phyloP scores from a whole-genome alignment of 2,113 vertebrate species.

The Takifugu bimaculatus region DNA sequence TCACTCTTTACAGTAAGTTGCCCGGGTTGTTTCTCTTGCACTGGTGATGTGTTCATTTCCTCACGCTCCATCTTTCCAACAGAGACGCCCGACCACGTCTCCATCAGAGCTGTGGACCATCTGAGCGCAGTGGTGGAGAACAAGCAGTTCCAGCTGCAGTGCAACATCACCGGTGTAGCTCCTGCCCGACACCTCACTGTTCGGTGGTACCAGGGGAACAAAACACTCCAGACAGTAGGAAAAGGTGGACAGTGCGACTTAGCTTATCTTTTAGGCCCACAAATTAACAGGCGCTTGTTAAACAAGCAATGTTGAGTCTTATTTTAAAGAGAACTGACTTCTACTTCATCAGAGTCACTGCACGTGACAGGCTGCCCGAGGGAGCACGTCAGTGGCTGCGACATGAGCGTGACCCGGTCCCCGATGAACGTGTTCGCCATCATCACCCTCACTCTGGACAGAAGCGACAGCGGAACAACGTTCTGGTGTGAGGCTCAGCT shows the following conservation, averaged over 20 bases:
- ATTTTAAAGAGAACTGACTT: too few species aligned
- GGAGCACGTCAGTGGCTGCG: slow-evolving; percentile 6
- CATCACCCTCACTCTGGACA: slow-evolving; percentile 28
- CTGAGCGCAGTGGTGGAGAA: slow-evolving; percentile 34
- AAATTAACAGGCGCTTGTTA: too few species aligned
- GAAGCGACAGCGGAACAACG: slow-evolving; percentile 11
- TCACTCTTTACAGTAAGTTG: slow-evolving; percentile 71
- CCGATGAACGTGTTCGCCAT: slow-evolving; percentile 25
- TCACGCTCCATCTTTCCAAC: neutral
- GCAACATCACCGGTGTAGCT: slow-evolving; percentile 54
- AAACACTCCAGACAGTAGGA: neutral
- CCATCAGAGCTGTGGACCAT: slow-evolving; percentile 14
- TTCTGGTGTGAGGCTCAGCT: slow-evolving; percentile 66
- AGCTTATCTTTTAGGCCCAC: too few species aligned
- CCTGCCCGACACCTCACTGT: slow-evolving; percentile 56
- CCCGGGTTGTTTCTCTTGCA: neutral
- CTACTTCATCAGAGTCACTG: slow-evolving; percentile 13
- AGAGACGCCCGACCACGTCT: slow-evolving; percentile 65
- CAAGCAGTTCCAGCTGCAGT: slow-evolving; percentile 51
- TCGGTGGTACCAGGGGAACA: slow-evolving; percentile 54
- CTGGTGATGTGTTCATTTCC: neutral
- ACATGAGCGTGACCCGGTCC: fast-evolving
- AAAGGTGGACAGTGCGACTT: slow-evolving; percentile 15
- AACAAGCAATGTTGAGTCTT: too few species aligned
- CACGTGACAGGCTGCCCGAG: slow-evolving; percentile 14